Conservation (phyloP, 2,797 vertebrate genomes). For the Epinephelus malabaricus region DNA sequence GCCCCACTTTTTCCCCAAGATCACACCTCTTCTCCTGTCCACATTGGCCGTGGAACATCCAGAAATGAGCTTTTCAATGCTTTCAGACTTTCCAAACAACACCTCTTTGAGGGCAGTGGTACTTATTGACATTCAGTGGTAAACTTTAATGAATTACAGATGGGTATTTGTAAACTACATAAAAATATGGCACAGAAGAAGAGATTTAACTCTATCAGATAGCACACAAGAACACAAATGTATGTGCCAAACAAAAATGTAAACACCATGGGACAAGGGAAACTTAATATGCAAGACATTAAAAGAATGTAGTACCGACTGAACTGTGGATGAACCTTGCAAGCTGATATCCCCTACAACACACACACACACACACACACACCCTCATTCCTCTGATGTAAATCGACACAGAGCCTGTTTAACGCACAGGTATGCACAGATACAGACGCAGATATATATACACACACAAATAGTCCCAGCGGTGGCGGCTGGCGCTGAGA, state of each 20-base stretch:
- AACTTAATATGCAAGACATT: not conserved
- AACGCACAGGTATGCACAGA: constrained; percentile 23
- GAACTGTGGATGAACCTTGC: constrained; percentile 17
- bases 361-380: constrained; percentile 1
- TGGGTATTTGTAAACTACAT: not conserved
- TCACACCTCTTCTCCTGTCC: not conserved
- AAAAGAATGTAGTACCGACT: not conserved
- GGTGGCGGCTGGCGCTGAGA: constrained; percentile 34
- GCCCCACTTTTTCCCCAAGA: not conserved
- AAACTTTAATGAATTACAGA: not conserved
- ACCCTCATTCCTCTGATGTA: constrained; percentile 28
- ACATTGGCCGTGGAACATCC: not conserved
- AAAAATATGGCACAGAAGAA: not conserved
- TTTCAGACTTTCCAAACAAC: not conserved
- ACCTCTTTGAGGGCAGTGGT: not conserved
- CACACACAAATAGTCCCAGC: constrained; percentile 39
- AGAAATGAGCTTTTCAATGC: not conserved
- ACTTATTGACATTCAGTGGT: not conserved
- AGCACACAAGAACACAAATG: not conserved
- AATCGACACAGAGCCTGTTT: constrained; percentile 9
- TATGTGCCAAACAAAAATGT: not conserved
- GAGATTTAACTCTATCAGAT: not conserved
- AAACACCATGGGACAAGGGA: not conserved
- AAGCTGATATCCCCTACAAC: not conserved
- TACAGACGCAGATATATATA: not conserved